phyloP scores from a whole-genome alignment of 64 coral and sea anemone genomes.

The Montipora cactus region DNA sequence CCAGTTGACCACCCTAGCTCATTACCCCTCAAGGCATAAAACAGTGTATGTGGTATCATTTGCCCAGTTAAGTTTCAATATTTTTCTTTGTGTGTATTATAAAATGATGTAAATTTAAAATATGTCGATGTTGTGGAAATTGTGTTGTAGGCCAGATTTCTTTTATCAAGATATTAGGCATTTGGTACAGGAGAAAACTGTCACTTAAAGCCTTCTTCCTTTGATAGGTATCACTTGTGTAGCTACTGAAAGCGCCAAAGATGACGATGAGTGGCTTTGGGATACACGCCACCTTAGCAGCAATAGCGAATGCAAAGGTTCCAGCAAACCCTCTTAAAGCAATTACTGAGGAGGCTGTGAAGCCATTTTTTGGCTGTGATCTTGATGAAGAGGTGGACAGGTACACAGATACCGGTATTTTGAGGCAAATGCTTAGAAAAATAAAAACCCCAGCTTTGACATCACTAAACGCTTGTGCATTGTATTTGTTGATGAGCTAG shows the following conservation, averaged over 20 bases:
- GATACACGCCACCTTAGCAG: slow-evolving; percentile 18
- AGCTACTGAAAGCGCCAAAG: neutral
- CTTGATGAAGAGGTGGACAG: slow-evolving; percentile 22
- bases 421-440: slow-evolving; percentile 45
- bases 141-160: slow-evolving; percentile 24
- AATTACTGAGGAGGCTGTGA: slow-evolving; percentile 23
- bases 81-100: no score
- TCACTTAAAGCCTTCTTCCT: neutral
- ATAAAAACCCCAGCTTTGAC: slow-evolving; percentile 36
- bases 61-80: neutral
- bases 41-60: slow-evolving; percentile 26
- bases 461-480: slow-evolving; percentile 43
- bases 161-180: slow-evolving; percentile 9
- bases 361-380: slow-evolving; percentile 4
- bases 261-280: slow-evolving; percentile 19
- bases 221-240: no score
- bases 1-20: slow-evolving; percentile 18
- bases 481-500: slow-evolving; percentile 30
- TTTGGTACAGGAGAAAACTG: slow-evolving; percentile 27
- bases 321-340: slow-evolving; percentile 14
- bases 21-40: slow-evolving; percentile 18
- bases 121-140: neutral
- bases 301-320: slow-evolving; percentile 19
- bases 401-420: neutral
- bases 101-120: no score